These are phyloP conservation scores for Centroberyx gerrardi DNA, from an alignment of 2,797 vertebrate genomes.

Conservation along the genomic window DNA sequence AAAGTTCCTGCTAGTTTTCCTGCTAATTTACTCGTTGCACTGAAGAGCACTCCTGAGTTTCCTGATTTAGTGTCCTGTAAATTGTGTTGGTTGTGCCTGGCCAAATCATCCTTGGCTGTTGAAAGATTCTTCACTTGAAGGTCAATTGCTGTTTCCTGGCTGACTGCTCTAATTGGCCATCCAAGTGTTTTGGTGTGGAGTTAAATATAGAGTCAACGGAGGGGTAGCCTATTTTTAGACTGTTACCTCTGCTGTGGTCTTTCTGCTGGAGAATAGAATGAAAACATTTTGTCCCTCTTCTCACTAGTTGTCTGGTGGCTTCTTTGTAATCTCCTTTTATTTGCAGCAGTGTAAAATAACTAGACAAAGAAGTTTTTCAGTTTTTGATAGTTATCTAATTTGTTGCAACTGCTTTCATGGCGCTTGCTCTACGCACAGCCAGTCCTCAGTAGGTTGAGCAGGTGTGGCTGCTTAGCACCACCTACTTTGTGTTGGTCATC, in stretches of 20 bases:
- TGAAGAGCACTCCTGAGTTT: no score
- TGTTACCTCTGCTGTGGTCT: not conserved
- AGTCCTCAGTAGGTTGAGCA: no score
- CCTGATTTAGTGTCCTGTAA: not conserved
- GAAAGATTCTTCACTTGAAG: not conserved
- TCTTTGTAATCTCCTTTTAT: no score
- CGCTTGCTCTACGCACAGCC: no score
- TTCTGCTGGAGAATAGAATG: not conserved
- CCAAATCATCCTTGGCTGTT: not conserved
- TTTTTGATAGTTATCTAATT: no score
- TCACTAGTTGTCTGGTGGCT: not conserved
- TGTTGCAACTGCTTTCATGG: no score
- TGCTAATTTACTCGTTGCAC: no score
- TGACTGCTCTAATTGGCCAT: slow-evolving; percentile 4
- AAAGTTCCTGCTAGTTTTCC: not conserved
- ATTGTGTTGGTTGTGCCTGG: slow-evolving; percentile 1
- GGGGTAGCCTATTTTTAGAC: slow-evolving; percentile 47
- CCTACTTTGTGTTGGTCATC: no score
- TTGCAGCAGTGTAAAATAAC: no score
- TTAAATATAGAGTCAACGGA: slow-evolving; percentile 17
- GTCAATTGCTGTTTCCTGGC: not conserved
- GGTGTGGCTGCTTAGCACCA: no score
- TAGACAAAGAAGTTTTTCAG: no score
- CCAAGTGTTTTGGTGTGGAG: slow-evolving; percentile 2
- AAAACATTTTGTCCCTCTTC: not conserved